Conservation (phyloP, 2,797 vertebrate genomes). For the Onychomys torridus region DNA sequence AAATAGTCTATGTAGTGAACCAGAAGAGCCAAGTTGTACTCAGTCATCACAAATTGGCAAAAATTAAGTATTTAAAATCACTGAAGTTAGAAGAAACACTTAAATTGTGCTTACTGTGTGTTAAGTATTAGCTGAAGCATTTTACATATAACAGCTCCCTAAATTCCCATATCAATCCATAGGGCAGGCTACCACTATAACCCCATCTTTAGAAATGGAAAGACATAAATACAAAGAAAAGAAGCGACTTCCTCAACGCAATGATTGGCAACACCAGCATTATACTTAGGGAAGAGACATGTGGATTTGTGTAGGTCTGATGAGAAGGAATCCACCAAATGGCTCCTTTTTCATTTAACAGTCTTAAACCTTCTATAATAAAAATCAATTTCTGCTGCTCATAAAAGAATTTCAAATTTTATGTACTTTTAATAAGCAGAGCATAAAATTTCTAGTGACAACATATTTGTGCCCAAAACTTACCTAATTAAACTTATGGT, state of each 20-base stretch:
- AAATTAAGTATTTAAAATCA: neutral
- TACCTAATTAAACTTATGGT: constrained; percentile 14
- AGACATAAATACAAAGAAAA: neutral
- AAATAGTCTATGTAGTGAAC: neutral
- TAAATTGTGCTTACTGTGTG: neutral
- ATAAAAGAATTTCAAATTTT: neutral
- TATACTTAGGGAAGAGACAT: neutral
- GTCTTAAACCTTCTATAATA: neutral
- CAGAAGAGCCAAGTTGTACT: neutral
- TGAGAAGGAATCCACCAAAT: neutral
- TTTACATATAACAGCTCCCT: neutral
- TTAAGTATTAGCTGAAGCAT: neutral
- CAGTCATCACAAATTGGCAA: neutral
- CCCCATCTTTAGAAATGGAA: neutral
- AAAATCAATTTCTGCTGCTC: neutral
- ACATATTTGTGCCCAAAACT: neutral
- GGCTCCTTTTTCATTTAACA: neutral
- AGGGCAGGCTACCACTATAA: neutral
- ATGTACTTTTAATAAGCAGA: neutral
- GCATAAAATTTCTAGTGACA: neutral
- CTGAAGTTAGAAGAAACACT: neutral
- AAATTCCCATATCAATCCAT: neutral
- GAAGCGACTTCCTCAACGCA: neutral
- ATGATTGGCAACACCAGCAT: neutral
- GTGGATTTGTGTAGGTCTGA: neutral